phyloP scores from a whole-genome alignment of 2,113 vertebrate genomes.

The Protomyctophum bolini region DNA sequence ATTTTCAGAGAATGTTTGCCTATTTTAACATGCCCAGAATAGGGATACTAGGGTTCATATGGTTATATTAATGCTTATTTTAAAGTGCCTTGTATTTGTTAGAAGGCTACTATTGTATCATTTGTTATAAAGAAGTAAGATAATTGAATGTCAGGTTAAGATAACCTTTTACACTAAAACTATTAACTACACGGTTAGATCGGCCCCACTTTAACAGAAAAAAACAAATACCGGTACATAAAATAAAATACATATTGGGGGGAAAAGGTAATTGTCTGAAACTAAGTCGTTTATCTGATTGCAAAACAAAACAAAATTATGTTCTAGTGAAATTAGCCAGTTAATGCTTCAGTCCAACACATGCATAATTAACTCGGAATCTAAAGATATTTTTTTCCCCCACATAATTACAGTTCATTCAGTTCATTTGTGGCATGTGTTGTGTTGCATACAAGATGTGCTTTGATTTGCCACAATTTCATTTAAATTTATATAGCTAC shows the following conservation, averaged over 20 bases:
- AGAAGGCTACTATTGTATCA: too few relatives aligned
- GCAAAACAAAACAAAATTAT: slow-evolving; percentile 24
- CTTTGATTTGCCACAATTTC: slow-evolving; percentile 40
- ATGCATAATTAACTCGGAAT: slow-evolving; percentile 52
- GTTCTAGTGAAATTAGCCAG: slow-evolving; percentile 45
- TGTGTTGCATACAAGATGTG: slow-evolving; percentile 53
- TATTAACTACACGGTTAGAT: slow-evolving; percentile 39
- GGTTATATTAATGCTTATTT: too few relatives aligned
- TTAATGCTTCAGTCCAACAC: slow-evolving; percentile 31
- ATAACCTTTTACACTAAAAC: slow-evolving; percentile 14
- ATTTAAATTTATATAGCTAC: slow-evolving; percentile 35
- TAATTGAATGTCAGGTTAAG: slow-evolving; percentile 6
- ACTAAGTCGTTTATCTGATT: slow-evolving; percentile 46
- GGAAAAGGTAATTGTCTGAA: slow-evolving; percentile 30
- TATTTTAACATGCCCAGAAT: too few relatives aligned
- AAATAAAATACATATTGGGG: neutral
- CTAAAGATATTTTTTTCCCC: slow-evolving; percentile 58
- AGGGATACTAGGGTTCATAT: too few relatives aligned
- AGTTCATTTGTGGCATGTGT: slow-evolving; percentile 51
- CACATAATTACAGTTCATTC: slow-evolving; percentile 53
- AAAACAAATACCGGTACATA: neutral
- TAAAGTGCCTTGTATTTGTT: too few relatives aligned
- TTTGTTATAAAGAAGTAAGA: slow-evolving; percentile 1
- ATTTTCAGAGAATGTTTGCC: too few relatives aligned
- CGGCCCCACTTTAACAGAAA: slow-evolving; percentile 27